These are phyloP conservation scores for Porphyrio hochstetteri DNA, from an alignment of 2,113 vertebrate species.

Conservation along the genomic window DNA sequence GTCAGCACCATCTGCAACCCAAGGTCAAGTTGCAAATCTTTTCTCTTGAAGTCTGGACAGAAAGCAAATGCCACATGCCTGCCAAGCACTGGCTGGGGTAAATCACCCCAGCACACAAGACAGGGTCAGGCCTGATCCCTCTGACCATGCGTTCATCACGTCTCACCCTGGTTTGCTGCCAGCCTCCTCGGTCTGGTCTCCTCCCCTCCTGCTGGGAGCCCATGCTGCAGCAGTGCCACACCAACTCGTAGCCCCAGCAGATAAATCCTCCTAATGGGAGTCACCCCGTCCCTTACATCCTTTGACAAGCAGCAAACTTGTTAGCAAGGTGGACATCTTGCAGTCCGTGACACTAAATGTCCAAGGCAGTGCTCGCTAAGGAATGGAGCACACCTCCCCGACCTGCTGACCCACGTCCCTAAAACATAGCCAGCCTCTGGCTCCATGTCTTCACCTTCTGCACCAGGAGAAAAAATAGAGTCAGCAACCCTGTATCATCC, in stretches of 20 bases:
- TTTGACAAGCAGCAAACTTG: not conserved
- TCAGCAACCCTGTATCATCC: fast-evolving
- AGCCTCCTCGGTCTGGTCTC: not conserved
- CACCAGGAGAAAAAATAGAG: not conserved
- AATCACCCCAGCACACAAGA: not conserved
- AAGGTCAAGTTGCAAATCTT: not conserved
- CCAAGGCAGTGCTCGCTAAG: fast-evolving
- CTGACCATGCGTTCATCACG: fast-evolving
- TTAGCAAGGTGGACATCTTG: not conserved
- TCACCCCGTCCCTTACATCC: not conserved
- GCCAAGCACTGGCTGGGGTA: not conserved
- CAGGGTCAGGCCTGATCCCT: not conserved
- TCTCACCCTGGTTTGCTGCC: not conserved
- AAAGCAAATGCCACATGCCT: not conserved
- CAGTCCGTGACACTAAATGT: not conserved
- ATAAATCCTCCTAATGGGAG: not conserved
- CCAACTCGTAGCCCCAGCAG: fast-evolving
- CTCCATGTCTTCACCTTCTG: not conserved
- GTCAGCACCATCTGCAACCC: not conserved
- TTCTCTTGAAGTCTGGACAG: not conserved
- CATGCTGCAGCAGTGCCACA: not conserved
- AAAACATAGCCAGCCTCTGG: not conserved
- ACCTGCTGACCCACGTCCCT: not conserved
- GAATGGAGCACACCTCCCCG: fast-evolving
- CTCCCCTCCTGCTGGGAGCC: not conserved